Evolutionary conservation across 1,140 invertebrate genomes (phyloP), one percentile per base, ranked within the genome.

Genomic region (Varroa destructor): DNA sequence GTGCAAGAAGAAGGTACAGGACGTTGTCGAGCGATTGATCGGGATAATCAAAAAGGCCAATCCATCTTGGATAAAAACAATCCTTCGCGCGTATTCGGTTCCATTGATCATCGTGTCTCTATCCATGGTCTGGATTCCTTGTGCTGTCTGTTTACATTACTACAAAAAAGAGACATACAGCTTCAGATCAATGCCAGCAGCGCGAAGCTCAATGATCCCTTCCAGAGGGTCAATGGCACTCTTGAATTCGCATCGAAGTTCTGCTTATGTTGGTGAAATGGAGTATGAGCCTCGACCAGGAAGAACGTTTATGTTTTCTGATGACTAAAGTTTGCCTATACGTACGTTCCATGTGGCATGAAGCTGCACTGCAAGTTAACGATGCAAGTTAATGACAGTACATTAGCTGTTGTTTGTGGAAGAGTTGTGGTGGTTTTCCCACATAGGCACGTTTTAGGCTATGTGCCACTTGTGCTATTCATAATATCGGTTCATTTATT

Each of bases 1-100:
- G 8, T 67, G 61, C 46, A 12, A 67, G 61, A 67, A 67, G 37
- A 67, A 67, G 37, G 61, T 67, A 10, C 61, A 67, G 36, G 61
- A 67, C 8, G 46, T 67, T 12, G 61, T 67, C 36, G 12, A 40
- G 10, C 10, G 61, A 2, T 36, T 67, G 12, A 37, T 67, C 0
- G 46, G 61, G 12, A 67, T 67, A 12, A 43, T 67, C n/a, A 40
- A 67, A 37, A 67, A 40, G 46, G 61, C 40, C 40, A 67, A 46
- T 8, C 61, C 61, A 12, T 67, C 61, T 8, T 67, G 61, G 61
- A 1, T 67, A 12, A 43, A 25, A 12, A 37, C 12, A 40, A 67
- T 67, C 37, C 14, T 67, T 40, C 40, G 46, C 12, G 12, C 12
- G 40, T 46, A 67, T 67, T 67, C 40, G 14, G 40, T 46, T 36